Percentiles rank a stretch among this genome's conserved stretches.
These are phyloP conservation scores for Antitype chi DNA, from an alignment of 2,888 invertebrate species.

Conservation along the genomic window DNA sequence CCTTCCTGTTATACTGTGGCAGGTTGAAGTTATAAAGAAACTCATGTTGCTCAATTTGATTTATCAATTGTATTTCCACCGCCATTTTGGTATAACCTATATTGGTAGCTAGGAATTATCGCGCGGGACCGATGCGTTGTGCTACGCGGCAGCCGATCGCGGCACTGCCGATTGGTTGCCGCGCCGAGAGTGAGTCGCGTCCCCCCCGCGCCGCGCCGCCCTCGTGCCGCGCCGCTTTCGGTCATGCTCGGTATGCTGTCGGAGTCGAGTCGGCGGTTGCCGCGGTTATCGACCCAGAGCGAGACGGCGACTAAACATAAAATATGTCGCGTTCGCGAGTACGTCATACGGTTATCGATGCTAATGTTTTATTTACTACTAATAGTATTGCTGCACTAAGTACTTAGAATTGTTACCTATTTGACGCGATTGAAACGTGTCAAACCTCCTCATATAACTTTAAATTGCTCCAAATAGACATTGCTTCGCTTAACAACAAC, in stretches of 20 bases:
- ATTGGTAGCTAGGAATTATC: slow-evolving; percentile 4
- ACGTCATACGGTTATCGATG: slow-evolving; percentile 19
- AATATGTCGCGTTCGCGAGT: slow-evolving; percentile 18
- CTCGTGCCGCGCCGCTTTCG: slow-evolving; percentile 57
- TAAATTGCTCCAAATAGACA: too few relatives aligned
- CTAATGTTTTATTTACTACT: slow-evolving; percentile 17
- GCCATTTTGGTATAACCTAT: slow-evolving; percentile 60
- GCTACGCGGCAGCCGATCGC: slow-evolving; percentile 56
- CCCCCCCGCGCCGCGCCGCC: slow-evolving; percentile 66
- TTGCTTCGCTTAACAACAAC: neutral
- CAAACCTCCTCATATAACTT: neutral
- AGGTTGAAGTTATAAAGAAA: slow-evolving; percentile 71
- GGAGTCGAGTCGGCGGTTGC: slow-evolving; percentile 52
- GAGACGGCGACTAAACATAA: slow-evolving; percentile 37
- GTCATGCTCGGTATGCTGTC: slow-evolving; percentile 56
- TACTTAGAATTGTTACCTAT: neutral
- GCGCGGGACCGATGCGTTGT: slow-evolving; percentile 39
- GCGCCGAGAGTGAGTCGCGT: slow-evolving; percentile 65
- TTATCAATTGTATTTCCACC: slow-evolving; percentile 70
- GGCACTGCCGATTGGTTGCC: slow-evolving; percentile 66
- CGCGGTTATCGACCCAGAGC: slow-evolving; percentile 63
- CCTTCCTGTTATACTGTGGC: slow-evolving; percentile 74
- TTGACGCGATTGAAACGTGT: neutral
- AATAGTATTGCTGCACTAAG: neutral
- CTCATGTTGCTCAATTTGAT: slow-evolving; percentile 71